These are phyloP conservation scores for Hippasteria phrygiana DNA, from an alignment of 53 echinoderm and acorn worm species.

Conservation along the genomic window DNA sequence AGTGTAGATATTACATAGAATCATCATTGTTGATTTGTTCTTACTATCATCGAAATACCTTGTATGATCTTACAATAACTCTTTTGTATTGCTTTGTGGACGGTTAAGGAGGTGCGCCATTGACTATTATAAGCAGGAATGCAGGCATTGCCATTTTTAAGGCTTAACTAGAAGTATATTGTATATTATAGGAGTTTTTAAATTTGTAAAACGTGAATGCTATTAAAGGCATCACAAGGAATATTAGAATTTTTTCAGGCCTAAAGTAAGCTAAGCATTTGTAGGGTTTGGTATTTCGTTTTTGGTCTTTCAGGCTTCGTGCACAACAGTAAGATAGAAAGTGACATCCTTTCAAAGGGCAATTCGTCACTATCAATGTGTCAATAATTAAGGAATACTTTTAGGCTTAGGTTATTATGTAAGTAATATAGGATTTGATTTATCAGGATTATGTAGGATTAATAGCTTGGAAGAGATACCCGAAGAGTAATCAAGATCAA, in stretches of 20 bases:
- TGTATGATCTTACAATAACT: too few relatives aligned
- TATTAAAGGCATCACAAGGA: not conserved
- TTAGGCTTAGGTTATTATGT: too few relatives aligned
- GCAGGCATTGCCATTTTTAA: constrained; percentile 27
- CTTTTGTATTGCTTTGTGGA: not conserved
- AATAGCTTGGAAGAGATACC: too few relatives aligned
- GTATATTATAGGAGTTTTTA: not conserved
- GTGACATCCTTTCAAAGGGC: not conserved
- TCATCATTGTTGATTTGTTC: too few relatives aligned
- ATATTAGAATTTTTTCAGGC: constrained; percentile 10
- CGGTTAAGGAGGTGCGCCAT: not conserved
- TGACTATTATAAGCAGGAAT: not conserved
- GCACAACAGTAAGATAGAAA: not conserved
- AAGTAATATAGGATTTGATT: too few relatives aligned
- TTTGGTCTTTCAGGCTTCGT: not conserved
- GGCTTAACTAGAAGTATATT: not conserved
- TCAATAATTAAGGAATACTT: too few relatives aligned
- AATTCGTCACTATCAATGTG: not conserved
- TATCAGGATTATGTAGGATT: too few relatives aligned
- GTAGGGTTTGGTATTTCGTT: not conserved
- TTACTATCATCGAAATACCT: too few relatives aligned
- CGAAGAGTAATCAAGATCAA: too few relatives aligned
- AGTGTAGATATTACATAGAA: too few relatives aligned
- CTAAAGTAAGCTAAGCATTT: not conserved
- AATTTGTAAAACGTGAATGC: not conserved